A percentile compares a stretch with the other conserved stretches of the same genome.
Conservation (phyloP, 2,797 vertebrate genomes). For the Smutsia temminckii region DNA sequence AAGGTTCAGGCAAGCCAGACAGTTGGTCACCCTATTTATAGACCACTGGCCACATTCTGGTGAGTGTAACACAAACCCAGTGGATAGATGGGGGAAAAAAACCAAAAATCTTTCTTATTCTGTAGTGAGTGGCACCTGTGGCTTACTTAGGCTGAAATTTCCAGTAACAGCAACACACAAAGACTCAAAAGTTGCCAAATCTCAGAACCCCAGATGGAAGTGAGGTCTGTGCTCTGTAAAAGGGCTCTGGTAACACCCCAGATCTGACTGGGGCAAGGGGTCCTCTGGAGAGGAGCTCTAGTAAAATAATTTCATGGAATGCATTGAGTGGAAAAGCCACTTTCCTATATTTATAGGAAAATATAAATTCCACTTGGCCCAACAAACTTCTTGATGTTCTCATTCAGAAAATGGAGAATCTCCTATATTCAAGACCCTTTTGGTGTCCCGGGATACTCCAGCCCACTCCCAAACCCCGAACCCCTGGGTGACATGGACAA, state of each 20-base stretch:
- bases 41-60: accelerated
- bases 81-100: not conserved
- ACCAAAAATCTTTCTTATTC: not conserved
- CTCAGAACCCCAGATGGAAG: not conserved
- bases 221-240: not conserved
- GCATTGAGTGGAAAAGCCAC: not conserved
- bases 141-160: not conserved
- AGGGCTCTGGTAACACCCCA: not conserved
- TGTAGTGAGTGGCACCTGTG: not conserved
- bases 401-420: not conserved
- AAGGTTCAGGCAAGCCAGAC: not conserved
- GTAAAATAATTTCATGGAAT: not conserved
- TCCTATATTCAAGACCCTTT: too few species aligned
- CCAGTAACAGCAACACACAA: not conserved
- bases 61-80: accelerated
- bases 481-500: not conserved
- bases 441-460: not conserved
- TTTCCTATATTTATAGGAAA: too few species aligned
- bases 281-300: not conserved
- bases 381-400: not conserved
- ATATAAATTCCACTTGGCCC: not conserved
- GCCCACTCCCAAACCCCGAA: accelerated
- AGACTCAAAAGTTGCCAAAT: not conserved
- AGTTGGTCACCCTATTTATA: not conserved
- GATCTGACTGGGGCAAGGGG: too few species aligned